Base-by-base conservation (phyloP, 2,888 invertebrate species). In the Hyposoter didymator region DNA sequence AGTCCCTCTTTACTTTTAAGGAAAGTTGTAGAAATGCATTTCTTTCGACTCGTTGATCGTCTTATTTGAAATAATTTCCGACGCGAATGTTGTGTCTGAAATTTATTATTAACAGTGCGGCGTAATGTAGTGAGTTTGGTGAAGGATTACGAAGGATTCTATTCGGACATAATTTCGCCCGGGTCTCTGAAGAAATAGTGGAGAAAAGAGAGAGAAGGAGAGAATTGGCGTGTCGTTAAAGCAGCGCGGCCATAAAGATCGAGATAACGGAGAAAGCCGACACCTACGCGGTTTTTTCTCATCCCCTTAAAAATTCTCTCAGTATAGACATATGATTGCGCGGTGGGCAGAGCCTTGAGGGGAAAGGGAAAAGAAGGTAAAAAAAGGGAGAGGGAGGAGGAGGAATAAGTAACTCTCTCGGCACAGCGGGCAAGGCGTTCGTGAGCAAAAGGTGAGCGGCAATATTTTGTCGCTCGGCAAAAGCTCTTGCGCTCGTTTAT, bases 171-270 rank as follows among this genome's bases (percentile, higher is more conserved):
- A 12, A 64, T 39, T 47, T 28, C 35, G 22, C 0, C 22, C 17
- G 39, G 14, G 28, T 59, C 43, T 28, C 69, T 14, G 32, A 17
- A n/a, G 66, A 39, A 22, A n/a, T 3, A 75, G 14, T 47, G 49
- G 35, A 22, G 8, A 17, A 6, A 19, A 52, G 39, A 17, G 6
- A 10, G 22, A 67, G 84, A 19, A 85, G 12, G 35, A 39, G 67
- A 22, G 59, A 90, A 85, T 90, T 90, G 91, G 92, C 92, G 87
- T 85, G 87, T 89, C 89, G 90, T 89, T 90, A 88, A 89, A 89
- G 86, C 89, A 69, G 86, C 85, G 86, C 85, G 89, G 88, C 59
- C 89, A 90, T 91, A 91, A 92, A 91, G 91, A 91, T 92, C 86
- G 88, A 90, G 91, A 92, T 92, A 91, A 89, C 88, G 88, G 82